Evolutionary conservation across 53 echinoderm and acorn worm species (phyloP), one percentile per base, ranked within the genome.

Genomic region (Antedon mediterranea): DNA sequence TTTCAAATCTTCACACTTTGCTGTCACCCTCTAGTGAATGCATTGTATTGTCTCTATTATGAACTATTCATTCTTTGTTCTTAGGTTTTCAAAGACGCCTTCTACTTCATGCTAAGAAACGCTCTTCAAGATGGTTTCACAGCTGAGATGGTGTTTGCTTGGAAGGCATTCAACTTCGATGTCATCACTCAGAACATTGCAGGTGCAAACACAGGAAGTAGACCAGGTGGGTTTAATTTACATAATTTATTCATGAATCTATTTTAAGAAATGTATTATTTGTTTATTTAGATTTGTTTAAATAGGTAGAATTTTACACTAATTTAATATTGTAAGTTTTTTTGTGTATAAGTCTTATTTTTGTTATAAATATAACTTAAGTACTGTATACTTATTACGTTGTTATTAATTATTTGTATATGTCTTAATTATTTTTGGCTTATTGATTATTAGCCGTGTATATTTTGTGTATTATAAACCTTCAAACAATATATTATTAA

Each of bases 121-220:
- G 88, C 87, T 8, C 76, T 92, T 11, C 88, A 84, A 18, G 92
- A 90, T 33, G 85, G 79, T 43, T 84, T 98, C 80, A 83, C 90
- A 3, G 33, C 88, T 0, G 92, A 90, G 75, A 85, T 90, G 74
- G 80, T 86, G 74, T 98, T 90, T 43, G 92, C 92, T 3, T 93
- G 92, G 98, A 92, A 90, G 41, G 88, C 86, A 11, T 88, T 98
- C 74, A 90, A 90, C 44, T 84, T 98, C 76, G 98, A 98, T 30
- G 85, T 88, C 28, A 77, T 77, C 32, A 88, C 88, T 43, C 84
- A 79, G 34, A 84, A 84, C 23, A 79, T 98, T 29, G 81, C 84
- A 42, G 90, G 92, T 9, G 71, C 71, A 34, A 75, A 72, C 31
- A 37, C 79, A 26, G 79, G 82, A 1, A 93, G 93, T 72, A 85